Evolutionary conservation across 1,140 invertebrate genomes (phyloP), one percentile per base, ranked within the genome.

Genomic region (Druon quercuslanigerum): DNA sequence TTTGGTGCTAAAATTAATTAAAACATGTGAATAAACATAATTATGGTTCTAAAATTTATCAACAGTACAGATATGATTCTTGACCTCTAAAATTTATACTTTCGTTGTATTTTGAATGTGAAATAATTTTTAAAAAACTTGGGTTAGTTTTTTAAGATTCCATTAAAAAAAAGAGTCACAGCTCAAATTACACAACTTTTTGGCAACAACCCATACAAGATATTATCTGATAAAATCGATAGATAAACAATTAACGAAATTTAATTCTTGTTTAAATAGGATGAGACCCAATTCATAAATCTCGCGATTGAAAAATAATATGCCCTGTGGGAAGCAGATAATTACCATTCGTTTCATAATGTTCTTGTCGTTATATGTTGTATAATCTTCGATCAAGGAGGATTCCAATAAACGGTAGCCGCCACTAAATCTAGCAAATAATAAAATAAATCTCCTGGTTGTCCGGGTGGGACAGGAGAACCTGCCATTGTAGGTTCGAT

Each of bases 391-490:
- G 81, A 83, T 83, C 79, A 56, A 77, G 51, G 79, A 71, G 76
- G 76, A 82, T 84, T 84, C 79, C 75, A 76, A 82, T 79, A 84
- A 84, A 82, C 83, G 79, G 81, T 86, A 85, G 83, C 77, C 80
- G 74, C 76, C 79, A 81, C 74, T 86, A 86, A 86, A 86, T 86
- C 84, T 80, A 84, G 74, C 76, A 79, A 84, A 85, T 85, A 84
- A 82, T 82, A 76, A 85, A 85, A 86, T 85, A 86, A 85, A 86
- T 86, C 82, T 66, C 82, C 13, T 40, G 73, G 51, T 25, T 52
- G 79, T 75, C 66, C 56, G 40, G 71, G 74, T 76, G 79, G 57
- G 76, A 79, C 74, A 60, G 56, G 71, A 56, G 54, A 20, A 56
- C 17, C 17, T 19, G 20, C 17, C 7, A 46, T 19, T 7, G 70